Conservation (phyloP, 2,888 invertebrate genomes). For the Drosophila paramelanica region DNA sequence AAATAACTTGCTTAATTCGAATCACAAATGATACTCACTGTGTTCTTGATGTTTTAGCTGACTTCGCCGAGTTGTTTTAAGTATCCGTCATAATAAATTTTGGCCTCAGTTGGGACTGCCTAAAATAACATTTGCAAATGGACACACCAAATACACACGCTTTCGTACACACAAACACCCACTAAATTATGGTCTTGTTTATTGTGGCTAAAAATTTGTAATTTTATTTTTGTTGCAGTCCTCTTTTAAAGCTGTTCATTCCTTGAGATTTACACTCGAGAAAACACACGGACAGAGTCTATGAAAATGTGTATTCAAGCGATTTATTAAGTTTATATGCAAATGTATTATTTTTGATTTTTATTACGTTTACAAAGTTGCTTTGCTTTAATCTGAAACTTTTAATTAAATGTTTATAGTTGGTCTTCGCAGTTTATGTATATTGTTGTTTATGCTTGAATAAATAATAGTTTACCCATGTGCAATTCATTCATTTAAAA, state of each 20-base stretch:
- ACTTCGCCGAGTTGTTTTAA: conserved; percentile 8
- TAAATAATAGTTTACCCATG: conserved; percentile 16
- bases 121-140: conserved; percentile 44
- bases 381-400: conserved; percentile 39
- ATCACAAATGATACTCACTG: conserved; percentile 10
- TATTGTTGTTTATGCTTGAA: conserved; percentile 29
- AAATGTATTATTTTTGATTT: conserved; percentile 5
- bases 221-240: conserved; percentile 14
- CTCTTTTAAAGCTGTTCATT: conserved; percentile 8
- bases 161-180: background rate
- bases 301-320: conserved; percentile 7
- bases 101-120: conserved; percentile 3
- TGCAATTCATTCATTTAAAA: conserved; percentile 7
- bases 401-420: conserved; percentile 49
- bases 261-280: conserved; percentile 14
- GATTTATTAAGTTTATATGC: conserved; percentile 13
- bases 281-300: conserved; percentile 2
- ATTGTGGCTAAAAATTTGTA: conserved; percentile 16
- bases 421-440: conserved; percentile 11
- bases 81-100: conserved; percentile 56
- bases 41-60: background rate
- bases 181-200: conserved; percentile 33
- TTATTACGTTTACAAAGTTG: conserved; percentile 1
- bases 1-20: background rate
- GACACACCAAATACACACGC: conserved; percentile 1